Conservation (phyloP, 1,140 invertebrate genomes). For the Atta colombica region DNA sequence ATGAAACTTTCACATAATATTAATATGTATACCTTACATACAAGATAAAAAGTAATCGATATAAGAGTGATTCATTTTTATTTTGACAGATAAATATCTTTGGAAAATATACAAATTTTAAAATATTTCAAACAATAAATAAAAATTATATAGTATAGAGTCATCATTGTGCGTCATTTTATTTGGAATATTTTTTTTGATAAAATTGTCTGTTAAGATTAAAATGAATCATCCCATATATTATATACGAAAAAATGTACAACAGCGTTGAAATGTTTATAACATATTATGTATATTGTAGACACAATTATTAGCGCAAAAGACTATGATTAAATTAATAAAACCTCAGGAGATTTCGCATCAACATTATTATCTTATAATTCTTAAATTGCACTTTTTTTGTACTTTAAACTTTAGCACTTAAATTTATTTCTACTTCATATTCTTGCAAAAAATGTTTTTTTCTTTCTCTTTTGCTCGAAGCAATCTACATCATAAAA, state of each 20-base stretch:
- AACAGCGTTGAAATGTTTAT: not conserved
- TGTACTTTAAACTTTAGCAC: not conserved
- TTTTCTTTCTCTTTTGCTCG: not conserved
- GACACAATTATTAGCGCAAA: not conserved
- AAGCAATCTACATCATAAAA: not conserved
- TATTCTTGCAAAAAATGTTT: not conserved
- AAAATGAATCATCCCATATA: no score
- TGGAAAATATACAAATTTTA: no score
- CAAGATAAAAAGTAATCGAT: not conserved
- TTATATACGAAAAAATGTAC: not conserved
- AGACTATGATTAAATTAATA: constrained; percentile 12
- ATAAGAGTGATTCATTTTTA: not conserved
- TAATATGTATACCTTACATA: not conserved
- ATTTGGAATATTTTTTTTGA: no score
- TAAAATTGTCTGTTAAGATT: no score
- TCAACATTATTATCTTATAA: constrained; percentile 15
- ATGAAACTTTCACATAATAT: constrained; percentile 34
- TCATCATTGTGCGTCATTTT: no score
- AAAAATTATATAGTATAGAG: no score
- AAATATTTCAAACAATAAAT: no score
- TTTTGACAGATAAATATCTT: no score
- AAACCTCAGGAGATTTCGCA: not conserved
- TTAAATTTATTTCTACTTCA: constrained; percentile 21
- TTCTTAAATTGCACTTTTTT: not conserved
- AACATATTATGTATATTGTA: not conserved